Evolutionary conservation across 2,888 invertebrate species (phyloP), one percentile per base, ranked within the genome.

Genomic region (Drepanosiphum platanoidis): DNA sequence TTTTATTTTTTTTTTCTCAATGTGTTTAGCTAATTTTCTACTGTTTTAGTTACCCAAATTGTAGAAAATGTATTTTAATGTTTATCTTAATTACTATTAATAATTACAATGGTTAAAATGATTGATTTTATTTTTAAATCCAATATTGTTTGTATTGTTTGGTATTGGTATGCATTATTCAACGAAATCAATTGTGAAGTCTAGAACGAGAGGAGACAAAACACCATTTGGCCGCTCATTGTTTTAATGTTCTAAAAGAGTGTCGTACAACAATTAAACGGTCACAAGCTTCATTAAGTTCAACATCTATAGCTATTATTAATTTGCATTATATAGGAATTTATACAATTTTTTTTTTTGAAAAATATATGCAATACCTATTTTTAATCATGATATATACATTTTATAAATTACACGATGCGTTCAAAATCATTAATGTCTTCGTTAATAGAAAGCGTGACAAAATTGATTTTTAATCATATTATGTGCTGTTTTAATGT

Each of bases 1-100:
- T n/a, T n/a, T n/a, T n/a, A n/a, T n/a, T n/a, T n/a, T n/a, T 70
- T 81, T 32, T 81, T 81, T n/a, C 34, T 27, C 22, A 42, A 39
- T 13, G 27, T 39, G 27, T 71, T 71, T 71, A 34, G 8, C 7
- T 68, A 34, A 18, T 68, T 34, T 22, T 34, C 7, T 36, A 68
- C 36, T 34, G 18, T 68, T 18, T 34, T 34, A 68, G 32, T 34
- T 18, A 27, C 27, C 32, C 7, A 32, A 32, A 34, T 66, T 66
- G 30, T 32, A 66, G 32, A 32, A 66, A 66, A 66, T 18, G 32
- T 66, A 32, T 66, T 66, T 34, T 32, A 32, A 34, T 30, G 32
- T 66, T n/a, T n/a, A n/a, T n/a, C n/a, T n/a, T 61, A 61, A 61
- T 61, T 61, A 61, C 22, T 3, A 46, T 15, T 46, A 46, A 46